Conservation (phyloP, 2,888 invertebrate species). For the Spilarctia lutea region DNA sequence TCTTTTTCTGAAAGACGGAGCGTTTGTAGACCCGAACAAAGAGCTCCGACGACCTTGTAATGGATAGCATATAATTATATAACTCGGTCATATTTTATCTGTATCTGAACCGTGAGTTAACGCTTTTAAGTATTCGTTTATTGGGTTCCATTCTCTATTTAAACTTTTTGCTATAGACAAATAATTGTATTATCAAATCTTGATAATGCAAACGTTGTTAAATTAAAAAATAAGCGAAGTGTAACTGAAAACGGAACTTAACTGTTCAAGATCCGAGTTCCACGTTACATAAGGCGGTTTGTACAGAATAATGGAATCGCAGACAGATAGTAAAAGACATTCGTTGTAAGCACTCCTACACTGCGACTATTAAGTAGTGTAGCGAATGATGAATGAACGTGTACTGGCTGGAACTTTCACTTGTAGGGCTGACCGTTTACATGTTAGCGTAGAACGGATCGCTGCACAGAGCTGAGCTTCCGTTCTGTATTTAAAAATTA, state of each 20-base stretch:
- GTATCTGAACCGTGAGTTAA: neutral
- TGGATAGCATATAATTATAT: too few species aligned
- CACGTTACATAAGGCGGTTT: conserved; percentile 38
- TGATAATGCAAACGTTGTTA: neutral
- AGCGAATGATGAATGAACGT: conserved; percentile 46
- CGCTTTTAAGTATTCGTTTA: neutral
- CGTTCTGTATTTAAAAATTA: neutral
- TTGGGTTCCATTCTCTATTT: neutral
- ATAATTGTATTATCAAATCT: neutral
- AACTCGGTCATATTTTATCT: neutral
- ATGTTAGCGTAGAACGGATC: conserved; percentile 21
- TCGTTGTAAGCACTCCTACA: conserved; percentile 25
- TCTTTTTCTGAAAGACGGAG: too few species aligned
- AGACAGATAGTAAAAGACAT: conserved; percentile 50
- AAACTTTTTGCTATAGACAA: neutral
- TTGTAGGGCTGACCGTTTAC: conserved; percentile 43
- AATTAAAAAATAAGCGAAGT: neutral
- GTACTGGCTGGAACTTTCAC: conserved; percentile 57
- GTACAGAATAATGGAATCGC: conserved; percentile 43
- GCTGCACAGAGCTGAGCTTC: conserved; percentile 4
- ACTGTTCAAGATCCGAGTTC: conserved; percentile 43
- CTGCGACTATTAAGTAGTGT: conserved; percentile 40
- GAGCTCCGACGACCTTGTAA: too few species aligned
- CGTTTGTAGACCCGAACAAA: too few species aligned
- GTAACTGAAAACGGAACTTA: conserved; percentile 15